Evolutionary conservation across 1,140 invertebrate genomes (phyloP), one percentile per base, ranked within the genome.

Genomic region (Muscidifurax raptorellus): DNA sequence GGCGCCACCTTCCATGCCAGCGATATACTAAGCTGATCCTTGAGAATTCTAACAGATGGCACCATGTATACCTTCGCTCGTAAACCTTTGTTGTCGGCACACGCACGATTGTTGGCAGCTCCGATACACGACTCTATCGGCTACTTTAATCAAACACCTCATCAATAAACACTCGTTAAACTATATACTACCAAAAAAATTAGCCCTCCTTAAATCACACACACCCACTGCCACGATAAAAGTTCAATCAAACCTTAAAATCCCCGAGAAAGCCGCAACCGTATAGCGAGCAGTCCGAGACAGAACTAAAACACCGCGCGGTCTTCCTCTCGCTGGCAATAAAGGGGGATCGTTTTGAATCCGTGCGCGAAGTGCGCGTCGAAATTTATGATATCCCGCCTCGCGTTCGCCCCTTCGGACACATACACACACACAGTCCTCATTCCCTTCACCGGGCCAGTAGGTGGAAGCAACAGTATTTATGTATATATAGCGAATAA

Each of bases 271-370:
- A 40, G 1, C 36, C 36, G 27, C 78, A 13, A 12, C 52, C 36
- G 22, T 36, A 69, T 89, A 67, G 80, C 47, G 80, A 82, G 89
- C 88, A 87, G 85, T 88, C 86, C 90, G 84, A 71, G 71, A 80
- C 78, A 85, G 87, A 89, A 92, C 91, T 92, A 90, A 90, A 89
- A 10, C 87, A 84, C 88, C 90, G 87, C 87, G 52, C 52, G 9
- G 52, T 59, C n/a, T 59, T 59, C 52, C 52, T 18, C 52, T 87
- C 88, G 88, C 85, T 86, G n/a, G 89, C 90, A 90, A 92, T 91
- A 91, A 93, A 93, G 91, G 91, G 44, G 91, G 91, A 92, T 93
- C 89, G 91, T 92, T 92, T 90, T 91, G 92, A 92, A 93, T 93
- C 93, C 89, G 91, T 59, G 52, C 91, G 88, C 90, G 90, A 91